Base-by-base conservation (phyloP, 2,888 invertebrate genomes). In the Aporophyla nigra region DNA sequence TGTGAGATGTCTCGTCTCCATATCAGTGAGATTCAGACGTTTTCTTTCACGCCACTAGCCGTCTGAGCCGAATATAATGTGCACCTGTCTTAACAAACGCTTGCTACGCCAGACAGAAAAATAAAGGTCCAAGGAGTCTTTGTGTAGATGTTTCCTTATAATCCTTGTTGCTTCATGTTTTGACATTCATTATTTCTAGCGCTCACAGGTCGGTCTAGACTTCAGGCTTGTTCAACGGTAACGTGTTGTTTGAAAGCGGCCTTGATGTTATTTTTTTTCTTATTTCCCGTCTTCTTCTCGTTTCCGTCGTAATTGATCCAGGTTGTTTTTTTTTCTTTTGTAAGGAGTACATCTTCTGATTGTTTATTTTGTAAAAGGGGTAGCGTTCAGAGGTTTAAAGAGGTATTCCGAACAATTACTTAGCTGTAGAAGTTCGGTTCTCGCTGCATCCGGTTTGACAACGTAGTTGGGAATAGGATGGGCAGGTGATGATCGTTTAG, bases 111-210 rank as follows among this genome's bases (percentile, higher is more conserved):
- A 83, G 78, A 83, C 83, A 63, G 65, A 82, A 83, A 85, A 82
- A 83, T 85, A 83, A 85, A 83, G 71, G 71, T 77, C 63, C 58
- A 27, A 40, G 14, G 5, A 33, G 27, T 58, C 73, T 77, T 83
- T 83, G 86, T 83, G 59, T 74, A 58, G 73, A 53, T 58, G 68
- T 68, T 85, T 85, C 74, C 86, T 78, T 82, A 71, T 78, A 74
- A 68, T 74, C 65, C 68, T 74, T 68, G 71, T 77, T 83, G 77
- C 77, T 65, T 85, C 67, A 61, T 68, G 70, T 83, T 78, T 74
- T 74, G 78, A 82, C 82, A 82, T 83, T 77, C 70, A 82, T 85
- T 83, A 82, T 82, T 85, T 83, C 56, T 54, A 77, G 70, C 78
- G 68, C 53, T 63, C 71, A 69, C 69, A 40, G 63, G 49, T 58